phyloP scores from a whole-genome alignment of 2,888 invertebrate genomes.

The Craniophora ligustri region DNA sequence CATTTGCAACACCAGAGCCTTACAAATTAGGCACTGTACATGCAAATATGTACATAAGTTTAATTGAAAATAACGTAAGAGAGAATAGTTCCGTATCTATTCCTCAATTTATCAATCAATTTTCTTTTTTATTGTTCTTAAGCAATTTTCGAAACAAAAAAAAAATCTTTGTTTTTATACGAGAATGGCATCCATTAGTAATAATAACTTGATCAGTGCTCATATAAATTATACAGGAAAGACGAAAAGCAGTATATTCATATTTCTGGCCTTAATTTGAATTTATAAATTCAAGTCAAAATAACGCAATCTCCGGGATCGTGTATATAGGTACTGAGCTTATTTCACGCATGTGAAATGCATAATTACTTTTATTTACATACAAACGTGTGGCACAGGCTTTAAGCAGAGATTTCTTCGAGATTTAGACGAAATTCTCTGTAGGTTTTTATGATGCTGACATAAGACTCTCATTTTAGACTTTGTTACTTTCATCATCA shows the following conservation, averaged over 20 bases:
- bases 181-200: not conserved
- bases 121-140: too few species aligned
- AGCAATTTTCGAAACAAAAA: too few species aligned
- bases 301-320: constrained; percentile 67
- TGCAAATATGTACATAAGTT: too few species aligned
- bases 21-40: too few species aligned
- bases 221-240: constrained; percentile 8
- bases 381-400: constrained; percentile 51
- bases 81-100: too few species aligned
- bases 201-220: not conserved
- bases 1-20: too few species aligned
- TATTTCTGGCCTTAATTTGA: constrained; percentile 49
- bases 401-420: constrained; percentile 53
- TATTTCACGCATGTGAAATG: constrained; percentile 80
- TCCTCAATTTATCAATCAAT: too few species aligned
- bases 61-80: too few species aligned
- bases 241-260: constrained; percentile 1
- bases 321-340: constrained; percentile 62
- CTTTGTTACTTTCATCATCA: too few species aligned
- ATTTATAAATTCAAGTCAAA: constrained; percentile 67
- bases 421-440: constrained; percentile 67
- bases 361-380: constrained; percentile 85
- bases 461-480: too few species aligned
- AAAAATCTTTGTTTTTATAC: too few species aligned
- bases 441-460: constrained; percentile 60